Percentiles rank a stretch among this genome's conserved stretches.
Conservation (phyloP, 2,888 invertebrate species). For the Temnothorax rugatulus region DNA sequence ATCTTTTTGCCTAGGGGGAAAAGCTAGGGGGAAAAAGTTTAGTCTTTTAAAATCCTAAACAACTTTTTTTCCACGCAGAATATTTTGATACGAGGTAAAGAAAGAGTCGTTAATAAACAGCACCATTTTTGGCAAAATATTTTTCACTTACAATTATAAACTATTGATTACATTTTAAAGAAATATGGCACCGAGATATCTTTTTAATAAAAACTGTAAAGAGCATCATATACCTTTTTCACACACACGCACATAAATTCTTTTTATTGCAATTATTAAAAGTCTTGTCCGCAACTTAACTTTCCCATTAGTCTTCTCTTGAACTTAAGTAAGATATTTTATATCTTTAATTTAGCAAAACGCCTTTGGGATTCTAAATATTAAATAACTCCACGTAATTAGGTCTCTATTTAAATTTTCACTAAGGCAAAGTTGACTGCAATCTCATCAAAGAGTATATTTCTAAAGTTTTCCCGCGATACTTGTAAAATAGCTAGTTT, state of each 20-base stretch:
- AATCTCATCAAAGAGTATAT: slow-evolving; percentile 9
- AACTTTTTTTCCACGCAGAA: neutral
- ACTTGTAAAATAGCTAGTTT: slow-evolving; percentile 11
- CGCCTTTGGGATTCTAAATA: slow-evolving; percentile 1
- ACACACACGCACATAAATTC: too few relatives aligned
- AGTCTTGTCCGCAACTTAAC: neutral
- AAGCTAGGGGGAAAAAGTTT: neutral
- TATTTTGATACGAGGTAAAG: neutral
- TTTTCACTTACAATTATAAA: neutral
- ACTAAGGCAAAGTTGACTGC: neutral
- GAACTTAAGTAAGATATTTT: neutral
- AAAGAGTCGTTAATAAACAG: neutral
- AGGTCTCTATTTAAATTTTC: slow-evolving; percentile 28
- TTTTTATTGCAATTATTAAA: slow-evolving; percentile 20
- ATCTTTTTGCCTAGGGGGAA: neutral
- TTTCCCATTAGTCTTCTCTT: neutral
- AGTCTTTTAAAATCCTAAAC: neutral
- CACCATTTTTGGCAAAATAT: neutral
- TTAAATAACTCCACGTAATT: slow-evolving; percentile 25
- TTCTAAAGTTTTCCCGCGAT: neutral
- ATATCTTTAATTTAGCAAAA: neutral
- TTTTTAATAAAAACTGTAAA: neutral
- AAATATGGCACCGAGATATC: neutral
- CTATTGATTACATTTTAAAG: neutral
- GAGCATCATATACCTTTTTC: neutral